Percentiles rank a stretch among this genome's conserved stretches.
Evolutionary conservation across 2,113 vertebrate genomes (phyloP).

Genomic region (Notiomystis cincta): DNA sequence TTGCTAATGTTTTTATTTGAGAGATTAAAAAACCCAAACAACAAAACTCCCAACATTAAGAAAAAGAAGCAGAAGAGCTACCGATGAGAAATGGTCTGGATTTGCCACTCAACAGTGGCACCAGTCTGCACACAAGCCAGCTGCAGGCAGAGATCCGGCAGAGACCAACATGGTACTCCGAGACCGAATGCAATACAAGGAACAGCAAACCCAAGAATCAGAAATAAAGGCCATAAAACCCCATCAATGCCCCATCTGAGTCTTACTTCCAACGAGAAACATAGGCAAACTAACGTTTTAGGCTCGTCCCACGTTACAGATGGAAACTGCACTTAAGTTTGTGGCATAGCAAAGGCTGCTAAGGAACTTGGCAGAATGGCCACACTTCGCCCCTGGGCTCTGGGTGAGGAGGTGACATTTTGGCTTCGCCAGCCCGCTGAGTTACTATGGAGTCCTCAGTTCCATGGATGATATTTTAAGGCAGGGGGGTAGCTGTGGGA

Average conservation of each 20-base stretch:
- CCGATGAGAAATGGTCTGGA: slow-evolving; percentile 9
- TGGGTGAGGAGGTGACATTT: background rate
- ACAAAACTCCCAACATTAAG: slow-evolving; percentile 63
- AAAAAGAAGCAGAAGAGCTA: slow-evolving; percentile 58
- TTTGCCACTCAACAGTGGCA: slow-evolving; percentile 25
- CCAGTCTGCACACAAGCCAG: slow-evolving; percentile 44
- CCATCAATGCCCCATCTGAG: background rate
- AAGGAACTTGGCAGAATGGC: background rate
- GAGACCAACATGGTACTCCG: slow-evolving; percentile 6
- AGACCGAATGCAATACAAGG: slow-evolving; percentile 16
- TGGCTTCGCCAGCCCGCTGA: background rate
- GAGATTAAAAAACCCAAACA: slow-evolving; percentile 67
- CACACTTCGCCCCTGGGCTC: background rate
- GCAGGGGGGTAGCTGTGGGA: slow-evolving; percentile 46
- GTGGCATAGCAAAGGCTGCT: background rate
- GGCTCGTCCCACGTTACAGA: background rate
- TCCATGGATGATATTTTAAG: slow-evolving; percentile 39
- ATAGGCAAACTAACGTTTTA: background rate
- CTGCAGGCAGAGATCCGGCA: slow-evolving; percentile 46
- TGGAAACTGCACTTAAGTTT: background rate
- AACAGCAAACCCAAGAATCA: slow-evolving; percentile 34
- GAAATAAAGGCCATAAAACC: slow-evolving; percentile 42
- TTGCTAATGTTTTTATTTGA: slow-evolving; percentile 62
- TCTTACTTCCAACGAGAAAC: slow-evolving; percentile 1
- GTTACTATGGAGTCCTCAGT: slow-evolving; percentile 12